A percentile compares a stretch with the other conserved stretches of the same genome.
These are phyloP conservation scores for Cygnus atratus DNA, from an alignment of 2,113 vertebrate genomes.

Conservation along the genomic window DNA sequence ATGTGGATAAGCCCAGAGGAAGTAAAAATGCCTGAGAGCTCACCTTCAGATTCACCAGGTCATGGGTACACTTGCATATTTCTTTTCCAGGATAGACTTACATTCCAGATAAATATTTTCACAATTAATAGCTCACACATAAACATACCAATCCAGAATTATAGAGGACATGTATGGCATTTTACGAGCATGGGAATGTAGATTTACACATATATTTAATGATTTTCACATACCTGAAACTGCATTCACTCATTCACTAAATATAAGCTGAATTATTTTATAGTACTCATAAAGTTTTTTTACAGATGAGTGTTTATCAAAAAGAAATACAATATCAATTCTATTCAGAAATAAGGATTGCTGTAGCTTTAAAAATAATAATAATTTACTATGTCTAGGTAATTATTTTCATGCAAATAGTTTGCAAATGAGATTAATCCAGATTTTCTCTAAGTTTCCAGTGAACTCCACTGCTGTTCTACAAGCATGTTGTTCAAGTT, in stretches of 20 bases:
- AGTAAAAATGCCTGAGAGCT: neutral
- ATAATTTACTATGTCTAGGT: too few relatives aligned
- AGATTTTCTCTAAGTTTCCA: neutral
- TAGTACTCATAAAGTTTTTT: neutral
- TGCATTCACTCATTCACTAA: neutral
- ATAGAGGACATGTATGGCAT: accelerated
- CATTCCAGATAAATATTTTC: neutral
- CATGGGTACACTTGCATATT: neutral
- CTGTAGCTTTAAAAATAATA: neutral
- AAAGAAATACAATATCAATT: neutral
- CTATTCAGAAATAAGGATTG: neutral
- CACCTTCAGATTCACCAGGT: neutral
- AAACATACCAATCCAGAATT: neutral
- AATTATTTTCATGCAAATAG: neutral
- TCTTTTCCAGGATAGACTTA: neutral
- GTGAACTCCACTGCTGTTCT: neutral
- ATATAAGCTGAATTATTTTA: neutral
- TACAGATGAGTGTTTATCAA: neutral
- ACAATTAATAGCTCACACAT: neutral
- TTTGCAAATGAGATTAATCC: neutral
- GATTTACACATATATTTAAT: neutral
- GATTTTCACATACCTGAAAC: neutral
- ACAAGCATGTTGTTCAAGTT: neutral
- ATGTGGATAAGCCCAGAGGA: neutral
- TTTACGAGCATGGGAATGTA: neutral